Base-by-base conservation (phyloP, 2,797 vertebrate genomes). In the Falco biarmicus region DNA sequence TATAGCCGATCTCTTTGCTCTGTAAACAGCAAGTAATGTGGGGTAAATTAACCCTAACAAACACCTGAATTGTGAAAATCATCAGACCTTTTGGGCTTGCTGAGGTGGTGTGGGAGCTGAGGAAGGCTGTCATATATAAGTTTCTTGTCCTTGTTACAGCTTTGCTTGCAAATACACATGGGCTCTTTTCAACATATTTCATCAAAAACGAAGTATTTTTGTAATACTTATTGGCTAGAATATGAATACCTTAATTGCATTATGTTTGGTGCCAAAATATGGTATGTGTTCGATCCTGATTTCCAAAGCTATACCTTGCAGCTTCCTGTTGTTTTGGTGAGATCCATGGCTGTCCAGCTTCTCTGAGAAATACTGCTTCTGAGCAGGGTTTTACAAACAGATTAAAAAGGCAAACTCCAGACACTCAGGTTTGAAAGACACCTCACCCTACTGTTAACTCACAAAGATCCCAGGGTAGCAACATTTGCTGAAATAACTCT, bases 1-100 rank as follows among this genome's bases (percentile, higher is more conserved):
- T 96, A 81, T 47, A 89, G 89, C 41, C 88, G 85, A 97, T 97
- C 81, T 87, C 87, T 95, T 95, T 93, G 81, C 93, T 96, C 87
- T 92, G 89, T 88, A 96, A 97, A 91, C 70, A 96, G 45, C 4
- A 4, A 97, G 41, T 57, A 83, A 32, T 78, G 66, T 90, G 65
- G 68, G 75, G 59, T 90, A 87, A 92, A 95, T 94, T 88, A 96
- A 93, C 59, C 47, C 54, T 70, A 61, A 61, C 41, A 73, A 95
- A 84, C 6, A n/a, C 64, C 66, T 95, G 91, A 73, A 93, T 93
- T 12, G 5, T 90, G 80, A 74, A 87, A 89, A 84, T 94, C 64
- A 76, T 94, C 89, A 82, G 64, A 59, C n/a, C 63, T 77, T 59
- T 87, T 54, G 90, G 81, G 63, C 75, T 93, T 71, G 45, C 90